These are phyloP conservation scores for Oxygymnocypris stewartii DNA, from an alignment of 2,113 vertebrate species.

Conservation along the genomic window DNA sequence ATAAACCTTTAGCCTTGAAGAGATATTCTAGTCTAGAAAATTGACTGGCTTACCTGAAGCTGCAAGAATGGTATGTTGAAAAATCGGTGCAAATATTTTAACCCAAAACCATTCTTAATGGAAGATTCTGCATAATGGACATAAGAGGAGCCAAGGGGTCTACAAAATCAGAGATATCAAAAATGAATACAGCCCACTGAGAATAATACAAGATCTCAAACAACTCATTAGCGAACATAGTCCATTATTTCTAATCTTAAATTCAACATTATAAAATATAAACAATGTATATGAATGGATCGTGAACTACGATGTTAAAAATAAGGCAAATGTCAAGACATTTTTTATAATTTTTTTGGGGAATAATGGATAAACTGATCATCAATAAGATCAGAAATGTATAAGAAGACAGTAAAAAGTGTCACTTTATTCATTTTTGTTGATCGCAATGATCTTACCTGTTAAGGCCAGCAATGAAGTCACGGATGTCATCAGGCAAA, in stretches of 20 bases:
- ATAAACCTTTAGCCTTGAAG: not conserved
- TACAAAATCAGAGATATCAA: slow-evolving; percentile 61
- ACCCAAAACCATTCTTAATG: slow-evolving; percentile 97
- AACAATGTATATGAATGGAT: not conserved
- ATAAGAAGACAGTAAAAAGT: not conserved
- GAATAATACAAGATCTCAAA: not conserved
- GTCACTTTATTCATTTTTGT: not conserved
- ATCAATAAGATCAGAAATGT: not conserved
- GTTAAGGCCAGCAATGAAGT: slow-evolving; percentile 87
- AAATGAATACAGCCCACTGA: not conserved
- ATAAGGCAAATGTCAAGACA: not conserved
- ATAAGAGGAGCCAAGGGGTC: slow-evolving; percentile 91
- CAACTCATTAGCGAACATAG: not conserved
- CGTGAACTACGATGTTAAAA: not conserved
- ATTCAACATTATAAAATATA: not conserved
- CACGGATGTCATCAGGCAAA: slow-evolving; percentile 87
- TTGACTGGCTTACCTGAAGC: slow-evolving; percentile 82
- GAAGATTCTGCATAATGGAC: slow-evolving; percentile 97
- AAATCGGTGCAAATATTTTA: slow-evolving; percentile 96
- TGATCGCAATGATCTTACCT: slow-evolving; percentile 72
- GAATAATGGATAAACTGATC: not conserved
- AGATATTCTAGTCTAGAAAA: not conserved
- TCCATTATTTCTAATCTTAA: not conserved
- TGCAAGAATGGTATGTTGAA: slow-evolving; percentile 99
- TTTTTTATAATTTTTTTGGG: too few species aligned